Base-by-base conservation (phyloP, 2,888 invertebrate species). In the Horisme vitalbata region DNA sequence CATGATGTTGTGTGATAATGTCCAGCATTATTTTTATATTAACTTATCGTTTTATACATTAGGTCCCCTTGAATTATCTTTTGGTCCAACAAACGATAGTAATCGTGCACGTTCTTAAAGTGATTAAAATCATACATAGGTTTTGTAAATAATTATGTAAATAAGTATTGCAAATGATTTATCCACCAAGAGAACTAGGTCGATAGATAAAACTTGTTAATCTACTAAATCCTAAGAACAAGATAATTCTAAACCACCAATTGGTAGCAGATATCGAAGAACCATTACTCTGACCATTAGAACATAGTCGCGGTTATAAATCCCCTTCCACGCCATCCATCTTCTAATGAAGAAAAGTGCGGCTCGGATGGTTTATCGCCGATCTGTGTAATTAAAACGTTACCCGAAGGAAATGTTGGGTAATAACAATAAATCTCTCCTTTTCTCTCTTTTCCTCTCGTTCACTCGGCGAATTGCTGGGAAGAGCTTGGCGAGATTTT, bases 301-400 rank as follows among this genome's bases (percentile, higher is more conserved):
- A 39, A 71, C 80, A 82, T 83, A 65, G 70, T 62, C 63, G 57
- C 56, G 68, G 65, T 64, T 63, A 80, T 86, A 87, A 87, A 86
- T 86, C 72, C 73, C 64, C 49, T 50, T 68, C 66, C 65, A 66
- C 75, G 75, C 81, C 65, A 83, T 88, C 79, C 79, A 77, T 87
- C 87, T 87, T 83, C 69, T 88, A 88, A 89, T 89, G 88, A 89
- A 89, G 89, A 88, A 87, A 88, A 88, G 89, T 89, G 87, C 84
- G 87, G 84, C 80, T 80, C 75, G 80, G 84, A 86, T 88, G 83
- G 63, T 88, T 89, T 88, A 88, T 88, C 84, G 81, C 60, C 87
- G 88, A 89, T 88, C 89, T 83, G 80, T 83, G 89, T 89, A 89
- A 89, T 89, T 89, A 88, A 88, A 89, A 88, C 87, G 89, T 88